A percentile compares a stretch with the other conserved stretches of the same genome.
These are phyloP conservation scores for Protonemura montana DNA, from an alignment of 2,888 invertebrate species.

Conservation along the genomic window DNA sequence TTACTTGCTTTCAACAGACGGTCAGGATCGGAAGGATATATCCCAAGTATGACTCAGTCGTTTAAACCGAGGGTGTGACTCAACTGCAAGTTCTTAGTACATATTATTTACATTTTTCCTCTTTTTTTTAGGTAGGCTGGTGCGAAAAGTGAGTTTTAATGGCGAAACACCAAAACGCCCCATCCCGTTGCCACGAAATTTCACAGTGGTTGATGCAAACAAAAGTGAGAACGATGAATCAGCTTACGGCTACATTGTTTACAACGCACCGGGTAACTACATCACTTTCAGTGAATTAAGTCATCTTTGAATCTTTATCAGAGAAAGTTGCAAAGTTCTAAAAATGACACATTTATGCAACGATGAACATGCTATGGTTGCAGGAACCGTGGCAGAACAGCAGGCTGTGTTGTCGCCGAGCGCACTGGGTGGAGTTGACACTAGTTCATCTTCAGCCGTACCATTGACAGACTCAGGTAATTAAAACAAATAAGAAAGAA, in stretches of 20 bases:
- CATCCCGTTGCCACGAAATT: slow-evolving; percentile 16
- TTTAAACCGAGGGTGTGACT: neutral
- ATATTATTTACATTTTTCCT: too few species aligned
- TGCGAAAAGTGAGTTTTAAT: slow-evolving; percentile 57
- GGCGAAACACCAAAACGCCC: slow-evolving; percentile 45
- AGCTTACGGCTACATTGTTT: neutral
- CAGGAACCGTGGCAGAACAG: neutral
- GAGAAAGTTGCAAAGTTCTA: too few species aligned
- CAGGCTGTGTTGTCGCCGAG: neutral
- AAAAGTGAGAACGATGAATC: slow-evolving; percentile 16
- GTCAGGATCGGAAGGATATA: slow-evolving; percentile 58
- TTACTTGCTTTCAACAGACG: slow-evolving; percentile 59
- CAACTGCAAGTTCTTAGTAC: too few species aligned
- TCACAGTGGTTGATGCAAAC: neutral
- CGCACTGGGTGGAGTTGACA: neutral
- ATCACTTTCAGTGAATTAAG: neutral
- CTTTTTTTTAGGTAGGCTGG: slow-evolving; percentile 56
- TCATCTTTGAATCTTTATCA: too few species aligned
- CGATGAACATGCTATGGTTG: too few species aligned
- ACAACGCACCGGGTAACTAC: neutral
- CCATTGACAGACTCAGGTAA: neutral
- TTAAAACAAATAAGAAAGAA: too few species aligned
- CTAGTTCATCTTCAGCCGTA: neutral
- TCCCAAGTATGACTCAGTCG: slow-evolving; percentile 56
- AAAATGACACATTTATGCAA: too few species aligned